Conservation (phyloP, 1,140 invertebrate genomes). For the Saccostrea cuccullata region DNA sequence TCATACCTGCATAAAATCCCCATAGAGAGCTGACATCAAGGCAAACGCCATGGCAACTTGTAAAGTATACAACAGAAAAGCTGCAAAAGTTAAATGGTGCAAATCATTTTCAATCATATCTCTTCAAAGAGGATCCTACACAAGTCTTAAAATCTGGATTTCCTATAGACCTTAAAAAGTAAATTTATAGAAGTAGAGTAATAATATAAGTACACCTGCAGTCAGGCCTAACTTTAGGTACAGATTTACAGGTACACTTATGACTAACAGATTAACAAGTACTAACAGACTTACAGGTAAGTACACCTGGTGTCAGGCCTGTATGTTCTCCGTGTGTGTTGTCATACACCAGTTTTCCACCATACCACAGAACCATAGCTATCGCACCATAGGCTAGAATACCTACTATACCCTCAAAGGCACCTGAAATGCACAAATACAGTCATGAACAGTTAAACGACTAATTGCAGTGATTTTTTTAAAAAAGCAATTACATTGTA, state of each 20-base stretch:
- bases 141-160: too few species aligned
- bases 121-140: too few species aligned
- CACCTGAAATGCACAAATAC: conserved; percentile 57
- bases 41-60: conserved; percentile 77
- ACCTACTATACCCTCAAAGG: conserved; percentile 73
- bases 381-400: conserved; percentile 72
- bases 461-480: too few species aligned
- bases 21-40: conserved; percentile 76
- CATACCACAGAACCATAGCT: conserved; percentile 76
- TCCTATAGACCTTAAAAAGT: too few species aligned
- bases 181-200: too few species aligned
- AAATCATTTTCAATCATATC: too few species aligned
- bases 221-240: neutral
- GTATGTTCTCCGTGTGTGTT: conserved; percentile 58
- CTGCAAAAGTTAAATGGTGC: conserved; percentile 60
- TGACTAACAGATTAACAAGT: neutral
- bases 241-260: neutral
- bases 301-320: conserved; percentile 72
- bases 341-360: conserved; percentile 77
- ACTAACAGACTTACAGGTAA: conserved; percentile 71
- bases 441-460: too few species aligned
- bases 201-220: too few species aligned
- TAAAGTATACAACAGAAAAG: conserved; percentile 77
- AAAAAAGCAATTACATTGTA: too few species aligned
- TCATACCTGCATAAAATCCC: conserved; percentile 77